phyloP scores from a whole-genome alignment of 2,888 invertebrate genomes.

The Archips crataeganus region DNA sequence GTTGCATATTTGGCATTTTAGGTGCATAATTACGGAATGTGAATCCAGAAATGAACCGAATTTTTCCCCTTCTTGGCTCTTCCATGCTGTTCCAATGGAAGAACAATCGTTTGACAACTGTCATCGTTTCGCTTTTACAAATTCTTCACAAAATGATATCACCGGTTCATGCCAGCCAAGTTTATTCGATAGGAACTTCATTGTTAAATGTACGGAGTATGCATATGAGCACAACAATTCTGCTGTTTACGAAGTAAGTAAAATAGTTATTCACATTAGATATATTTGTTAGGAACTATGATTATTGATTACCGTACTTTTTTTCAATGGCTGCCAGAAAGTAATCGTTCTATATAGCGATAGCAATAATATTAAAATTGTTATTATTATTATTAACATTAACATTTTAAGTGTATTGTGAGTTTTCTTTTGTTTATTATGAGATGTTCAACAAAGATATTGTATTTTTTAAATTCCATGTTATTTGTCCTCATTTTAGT shows the following conservation, averaged over 20 bases:
- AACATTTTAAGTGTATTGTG: too few relatives aligned
- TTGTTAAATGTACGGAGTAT: conserved; percentile 18
- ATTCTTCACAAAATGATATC: neutral
- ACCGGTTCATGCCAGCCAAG: neutral
- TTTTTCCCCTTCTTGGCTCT: conserved; percentile 24
- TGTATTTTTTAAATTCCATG: too few relatives aligned
- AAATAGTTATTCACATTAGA: too few relatives aligned
- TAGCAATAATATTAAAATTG: too few relatives aligned
- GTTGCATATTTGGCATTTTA: neutral
- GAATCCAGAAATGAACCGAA: neutral
- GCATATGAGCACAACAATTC: conserved; percentile 28
- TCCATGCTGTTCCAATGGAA: conserved; percentile 16
- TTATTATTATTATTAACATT: too few relatives aligned
- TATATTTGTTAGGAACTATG: too few relatives aligned
- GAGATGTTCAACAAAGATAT: too few relatives aligned
- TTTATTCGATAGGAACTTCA: conserved; percentile 9
- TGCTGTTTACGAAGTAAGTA: conserved; percentile 35
- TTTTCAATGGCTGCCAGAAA: too few relatives aligned
- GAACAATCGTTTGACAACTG: conserved; percentile 21
- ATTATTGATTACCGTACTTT: too few relatives aligned
- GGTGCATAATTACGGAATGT: conserved; percentile 32
- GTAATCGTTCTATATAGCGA: too few relatives aligned
- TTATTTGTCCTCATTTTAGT: neutral
- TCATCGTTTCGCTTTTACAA: neutral
- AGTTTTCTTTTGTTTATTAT: too few relatives aligned